Conservation (phyloP, 2,797 vertebrate genomes). For the Spheniscus humboldti region DNA sequence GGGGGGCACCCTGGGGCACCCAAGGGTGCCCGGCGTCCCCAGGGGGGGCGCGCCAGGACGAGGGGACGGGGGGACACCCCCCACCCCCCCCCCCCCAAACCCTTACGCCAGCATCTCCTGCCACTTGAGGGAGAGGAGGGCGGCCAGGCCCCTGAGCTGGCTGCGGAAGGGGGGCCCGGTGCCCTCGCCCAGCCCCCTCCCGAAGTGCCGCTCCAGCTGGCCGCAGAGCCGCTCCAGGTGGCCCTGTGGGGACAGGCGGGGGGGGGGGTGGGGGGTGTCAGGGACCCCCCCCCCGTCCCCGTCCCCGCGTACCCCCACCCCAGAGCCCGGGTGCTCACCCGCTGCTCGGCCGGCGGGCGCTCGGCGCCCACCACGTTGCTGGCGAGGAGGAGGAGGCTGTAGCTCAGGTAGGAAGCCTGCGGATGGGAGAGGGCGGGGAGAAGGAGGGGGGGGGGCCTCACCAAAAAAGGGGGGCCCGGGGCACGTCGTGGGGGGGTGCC, state of each 20-base stretch:
- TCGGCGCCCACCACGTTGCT: slow-evolving; percentile 47
- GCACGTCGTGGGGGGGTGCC: no score
- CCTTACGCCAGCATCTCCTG: slow-evolving; percentile 42
- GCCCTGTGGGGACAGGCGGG: background rate
- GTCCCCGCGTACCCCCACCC: no score
- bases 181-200: slow-evolving; percentile 21
- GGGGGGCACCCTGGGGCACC: background rate
- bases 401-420: slow-evolving; percentile 56
- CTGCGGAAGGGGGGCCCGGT: slow-evolving; percentile 21
- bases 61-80: no score
- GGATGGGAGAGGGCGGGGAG: background rate
- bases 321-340: background rate
- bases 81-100: background rate
- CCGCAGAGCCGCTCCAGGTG: slow-evolving; percentile 30
- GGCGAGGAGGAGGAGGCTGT: slow-evolving; percentile 59
- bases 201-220: slow-evolving; percentile 42
- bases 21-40: no score
- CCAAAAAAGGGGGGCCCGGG: rapidly evolving
- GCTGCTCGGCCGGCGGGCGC: background rate
- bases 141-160: slow-evolving; percentile 54
- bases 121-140: slow-evolving; percentile 57
- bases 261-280: no score
- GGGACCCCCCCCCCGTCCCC: no score
- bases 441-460: background rate
- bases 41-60: no score